phyloP scores from a whole-genome alignment of 2,888 invertebrate genomes.

The Andrena hattorfiana region DNA sequence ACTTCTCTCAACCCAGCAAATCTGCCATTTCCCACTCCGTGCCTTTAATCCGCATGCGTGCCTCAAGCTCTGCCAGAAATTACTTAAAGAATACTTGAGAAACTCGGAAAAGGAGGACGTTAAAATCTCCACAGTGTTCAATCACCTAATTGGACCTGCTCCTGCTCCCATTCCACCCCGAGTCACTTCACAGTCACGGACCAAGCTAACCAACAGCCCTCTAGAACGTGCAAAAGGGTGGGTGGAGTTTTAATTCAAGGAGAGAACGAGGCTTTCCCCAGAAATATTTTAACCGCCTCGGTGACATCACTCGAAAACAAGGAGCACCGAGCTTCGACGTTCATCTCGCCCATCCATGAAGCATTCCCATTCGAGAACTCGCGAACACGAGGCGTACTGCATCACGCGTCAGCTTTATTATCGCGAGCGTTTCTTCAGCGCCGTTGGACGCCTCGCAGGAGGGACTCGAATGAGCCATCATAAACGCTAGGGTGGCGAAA shows the following conservation, averaged over 20 bases:
- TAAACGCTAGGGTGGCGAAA: constrained; percentile 58
- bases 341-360: neutral
- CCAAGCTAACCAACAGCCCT: neutral
- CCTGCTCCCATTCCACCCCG: neutral
- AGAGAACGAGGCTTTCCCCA: neutral
- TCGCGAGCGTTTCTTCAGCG: constrained; percentile 39
- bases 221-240: neutral
- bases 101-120: neutral
- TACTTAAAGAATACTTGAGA: no score
- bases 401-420: constrained; percentile 49
- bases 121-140: neutral
- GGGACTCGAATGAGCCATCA: constrained; percentile 46
- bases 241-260: constrained; percentile 4
- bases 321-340: neutral
- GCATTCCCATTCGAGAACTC: neutral
- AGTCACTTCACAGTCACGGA: neutral
- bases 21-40: no score
- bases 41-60: no score
- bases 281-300: neutral
- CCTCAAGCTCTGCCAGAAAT: no score
- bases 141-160: neutral
- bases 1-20: no score
- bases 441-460: constrained; percentile 22
- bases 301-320: constrained; percentile 2
- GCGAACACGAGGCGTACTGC: constrained; percentile 23